Evolutionary conservation across 2,113 vertebrate genomes (phyloP), one percentile per base, ranked within the genome.

Genomic region (Neofelis nebulosa): DNA sequence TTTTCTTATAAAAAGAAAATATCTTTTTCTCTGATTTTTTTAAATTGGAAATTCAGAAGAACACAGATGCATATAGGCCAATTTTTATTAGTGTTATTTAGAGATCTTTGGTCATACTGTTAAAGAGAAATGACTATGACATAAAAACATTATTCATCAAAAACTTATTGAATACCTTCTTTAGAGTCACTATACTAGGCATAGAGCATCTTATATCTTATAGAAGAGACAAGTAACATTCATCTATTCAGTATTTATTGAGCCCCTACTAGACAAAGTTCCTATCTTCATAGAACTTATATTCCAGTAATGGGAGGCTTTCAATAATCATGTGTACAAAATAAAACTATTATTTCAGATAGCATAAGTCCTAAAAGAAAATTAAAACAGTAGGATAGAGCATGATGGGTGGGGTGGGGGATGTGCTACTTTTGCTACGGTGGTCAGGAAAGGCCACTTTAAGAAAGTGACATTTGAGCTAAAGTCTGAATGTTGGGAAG

Each of bases 181-280:
- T 93, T 73, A 73, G 27, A 80, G 69, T 71, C n/a, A 79, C 69
- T 93, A 41, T 27, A 33, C 4, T 45, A 82, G 63, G 74, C 86
- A 94, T 1, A 94, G 1, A 87, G 65, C 23, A 45, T 65, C 80
- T 79, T 45, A 69, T 1, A 94, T 65, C 71, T 74, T 38, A 76
- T 1, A 94, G 45, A 33, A 41, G 41, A 94, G n/a, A 92, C 55
- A 87, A 86, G 38, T 33, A 66, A 55, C 31, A 93, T 50, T 82
- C 29, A 92, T n/a, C 68, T 27, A 29, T n/a, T 97, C 92, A 89
- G 92, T 95, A 93, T 86, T 82, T 92, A 82, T 27, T 74, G 68
- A 97, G 89, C 2, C 87, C 33, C n/a, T 78, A 82, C 41, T 48
- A 89, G 45, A 81, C 63, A 85, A 87, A 80, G 68, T 74, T 33